Evolutionary conservation across 2,797 vertebrate species (phyloP), one percentile per base, ranked within the genome.

Genomic region (Liparis tanakae): DNA sequence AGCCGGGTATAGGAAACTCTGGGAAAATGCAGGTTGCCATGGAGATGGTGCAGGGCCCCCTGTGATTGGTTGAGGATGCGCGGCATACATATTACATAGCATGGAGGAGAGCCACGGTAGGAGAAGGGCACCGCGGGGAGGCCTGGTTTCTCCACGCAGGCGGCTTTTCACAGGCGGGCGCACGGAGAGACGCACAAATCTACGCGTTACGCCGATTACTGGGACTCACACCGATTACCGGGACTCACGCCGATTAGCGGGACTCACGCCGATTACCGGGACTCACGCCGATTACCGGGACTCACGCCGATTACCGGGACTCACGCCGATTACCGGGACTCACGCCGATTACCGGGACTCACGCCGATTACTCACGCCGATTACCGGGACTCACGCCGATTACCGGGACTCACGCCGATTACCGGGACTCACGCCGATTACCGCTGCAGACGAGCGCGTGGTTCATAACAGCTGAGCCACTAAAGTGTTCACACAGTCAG

Each of bases 21-120:
- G 73, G 56, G 56, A 65, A 61, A 46, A 62, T 18, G 22, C 48
- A 13, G 36, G 91, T 93, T 91, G 77, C 89, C 81, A 92, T 91
- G 83, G 92, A 69, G 86, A 93, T 54, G 43, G 50, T 17, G 74
- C 73, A 68, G 51, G 54, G 62, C 37, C 33, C 46, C 61, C 71
- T 39, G 72, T 7, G 70, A 91, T 90, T 90, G 59, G 78, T 20
- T 30, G 67, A 67, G 69, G 83, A 74, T 34, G 44, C 13, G 18
- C 46, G n/a, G 77, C 86, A 84, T 81, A 75, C 70, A 78, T 86
- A 60, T 81, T 78, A 46, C 56, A 84, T 74, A 71, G 71, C 70
- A 10, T 0, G 13, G 43, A 75, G 76, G n/a, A 43, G 76, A 79
- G 57, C 33, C 39, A 72, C 64, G 69, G 54, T 79, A 81, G 68